These are phyloP conservation scores for Podarcis lilfordi DNA, from an alignment of 2,797 vertebrate genomes.

Conservation along the genomic window DNA sequence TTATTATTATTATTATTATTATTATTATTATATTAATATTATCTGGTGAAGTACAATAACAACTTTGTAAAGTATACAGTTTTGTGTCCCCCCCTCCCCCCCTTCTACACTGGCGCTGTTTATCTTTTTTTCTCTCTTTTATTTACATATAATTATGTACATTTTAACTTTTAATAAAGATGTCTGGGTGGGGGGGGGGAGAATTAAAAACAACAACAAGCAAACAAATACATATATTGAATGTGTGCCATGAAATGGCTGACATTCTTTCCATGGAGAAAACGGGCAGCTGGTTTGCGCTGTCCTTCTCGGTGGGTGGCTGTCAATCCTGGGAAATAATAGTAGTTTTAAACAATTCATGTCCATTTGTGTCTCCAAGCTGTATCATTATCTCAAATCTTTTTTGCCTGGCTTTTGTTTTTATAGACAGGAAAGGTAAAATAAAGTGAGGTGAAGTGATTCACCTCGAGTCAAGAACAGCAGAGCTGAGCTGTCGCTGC, in stretches of 20 bases:
- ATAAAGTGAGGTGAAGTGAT: conserved; percentile 2
- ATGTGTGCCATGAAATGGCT: neutral
- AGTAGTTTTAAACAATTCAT: neutral
- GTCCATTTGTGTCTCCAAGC: neutral
- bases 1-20: too few species aligned
- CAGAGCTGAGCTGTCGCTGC: neutral
- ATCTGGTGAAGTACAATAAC: too few species aligned
- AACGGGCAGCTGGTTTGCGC: neutral
- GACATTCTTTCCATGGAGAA: neutral
- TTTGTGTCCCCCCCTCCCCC: too few species aligned
- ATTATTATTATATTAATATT: too few species aligned
- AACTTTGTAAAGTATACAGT: too few species aligned
- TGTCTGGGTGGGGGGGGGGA: too few species aligned
- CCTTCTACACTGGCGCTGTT: too few species aligned
- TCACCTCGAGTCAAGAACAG: neutral
- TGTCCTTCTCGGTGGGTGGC: neutral
- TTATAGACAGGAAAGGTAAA: neutral
- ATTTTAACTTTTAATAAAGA: too few species aligned
- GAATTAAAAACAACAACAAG: too few species aligned
- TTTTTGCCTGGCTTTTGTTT: neutral
- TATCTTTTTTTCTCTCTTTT: too few species aligned
- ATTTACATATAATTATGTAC: too few species aligned
- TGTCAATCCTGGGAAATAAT: conserved; percentile 7
- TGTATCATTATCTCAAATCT: conserved; percentile 6
- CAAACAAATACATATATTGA: too few species aligned